These are phyloP conservation scores for Trachurus trachurus DNA, from an alignment of 2,797 vertebrate species.

Conservation along the genomic window DNA sequence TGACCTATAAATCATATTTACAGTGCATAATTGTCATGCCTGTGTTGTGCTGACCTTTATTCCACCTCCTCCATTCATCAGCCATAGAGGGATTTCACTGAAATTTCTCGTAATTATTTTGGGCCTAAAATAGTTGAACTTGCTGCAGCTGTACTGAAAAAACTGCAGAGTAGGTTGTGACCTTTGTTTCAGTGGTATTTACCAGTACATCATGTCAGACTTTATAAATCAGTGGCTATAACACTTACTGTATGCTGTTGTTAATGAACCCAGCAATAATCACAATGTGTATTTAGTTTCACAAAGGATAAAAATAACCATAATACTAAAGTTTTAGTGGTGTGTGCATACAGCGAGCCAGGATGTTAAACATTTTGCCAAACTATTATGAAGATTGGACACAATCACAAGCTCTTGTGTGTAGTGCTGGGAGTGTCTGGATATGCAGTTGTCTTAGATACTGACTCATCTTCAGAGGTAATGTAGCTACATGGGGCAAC, in stretches of 20 bases:
- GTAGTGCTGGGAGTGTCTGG: background rate
- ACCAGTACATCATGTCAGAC: background rate
- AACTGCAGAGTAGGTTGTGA: background rate
- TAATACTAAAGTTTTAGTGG: background rate
- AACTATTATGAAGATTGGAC: constrained; percentile 3
- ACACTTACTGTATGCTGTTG: background rate
- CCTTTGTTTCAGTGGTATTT: background rate
- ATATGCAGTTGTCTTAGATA: background rate
- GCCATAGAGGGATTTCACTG: background rate
- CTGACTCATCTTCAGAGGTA: constrained; percentile 7
- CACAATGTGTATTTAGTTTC: background rate
- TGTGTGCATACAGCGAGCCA: background rate
- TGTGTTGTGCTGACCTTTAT: constrained; percentile 40
- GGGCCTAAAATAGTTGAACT: background rate
- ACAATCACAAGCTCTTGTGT: background rate
- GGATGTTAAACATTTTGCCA: constrained; percentile 1
- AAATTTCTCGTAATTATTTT: constrained; percentile 12
- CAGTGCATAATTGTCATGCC: constrained; percentile 27
- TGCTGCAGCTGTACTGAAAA: background rate
- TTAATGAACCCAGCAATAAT: background rate
- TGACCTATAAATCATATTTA: constrained; percentile 34
- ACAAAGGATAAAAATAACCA: background rate
- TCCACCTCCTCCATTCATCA: constrained; percentile 30
- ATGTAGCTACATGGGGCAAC: constrained; percentile 3
- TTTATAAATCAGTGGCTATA: background rate